phyloP scores from a whole-genome alignment of 1,140 invertebrate genomes.

The Eriosoma lanigerum region DNA sequence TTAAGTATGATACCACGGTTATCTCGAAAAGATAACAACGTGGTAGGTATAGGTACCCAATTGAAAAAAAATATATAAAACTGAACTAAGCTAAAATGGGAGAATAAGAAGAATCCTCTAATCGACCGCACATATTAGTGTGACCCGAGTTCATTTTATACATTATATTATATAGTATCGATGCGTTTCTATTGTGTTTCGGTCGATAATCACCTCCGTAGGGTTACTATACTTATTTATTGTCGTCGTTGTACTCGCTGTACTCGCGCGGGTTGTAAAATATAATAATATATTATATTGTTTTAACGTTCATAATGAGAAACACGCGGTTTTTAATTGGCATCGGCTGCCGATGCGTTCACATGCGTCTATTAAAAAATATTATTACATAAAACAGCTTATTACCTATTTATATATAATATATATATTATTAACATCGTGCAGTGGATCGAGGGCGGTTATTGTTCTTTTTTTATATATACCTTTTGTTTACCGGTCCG shows the following conservation, averaged over 20 bases:
- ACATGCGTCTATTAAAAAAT: background rate
- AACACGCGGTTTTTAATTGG: conserved; percentile 19
- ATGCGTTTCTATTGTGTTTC: conserved; percentile 34
- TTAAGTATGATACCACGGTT: no score
- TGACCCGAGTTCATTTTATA: conserved; percentile 17
- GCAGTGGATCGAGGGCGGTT: background rate
- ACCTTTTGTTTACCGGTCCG: no score
- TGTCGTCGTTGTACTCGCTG: background rate
- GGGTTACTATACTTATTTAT: conserved; percentile 20
- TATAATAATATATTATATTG: background rate
- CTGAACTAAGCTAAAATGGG: no score
- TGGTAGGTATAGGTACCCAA: no score
- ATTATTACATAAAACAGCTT: no score
- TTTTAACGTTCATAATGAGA: conserved; percentile 28
- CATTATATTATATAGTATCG: background rate
- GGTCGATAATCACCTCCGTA: conserved; percentile 33
- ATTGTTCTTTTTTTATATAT: no score
- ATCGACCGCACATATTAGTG: background rate
- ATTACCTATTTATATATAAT: no score
- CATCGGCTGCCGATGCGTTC: background rate
- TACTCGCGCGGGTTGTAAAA: background rate
- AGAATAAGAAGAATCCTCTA: conserved; percentile 12
- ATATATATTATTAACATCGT: background rate
- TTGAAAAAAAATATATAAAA: background rate
- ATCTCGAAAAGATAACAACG: no score